Evolutionary conservation across 1,140 invertebrate genomes (phyloP).

Genomic region (Magallana angulata): DNA sequence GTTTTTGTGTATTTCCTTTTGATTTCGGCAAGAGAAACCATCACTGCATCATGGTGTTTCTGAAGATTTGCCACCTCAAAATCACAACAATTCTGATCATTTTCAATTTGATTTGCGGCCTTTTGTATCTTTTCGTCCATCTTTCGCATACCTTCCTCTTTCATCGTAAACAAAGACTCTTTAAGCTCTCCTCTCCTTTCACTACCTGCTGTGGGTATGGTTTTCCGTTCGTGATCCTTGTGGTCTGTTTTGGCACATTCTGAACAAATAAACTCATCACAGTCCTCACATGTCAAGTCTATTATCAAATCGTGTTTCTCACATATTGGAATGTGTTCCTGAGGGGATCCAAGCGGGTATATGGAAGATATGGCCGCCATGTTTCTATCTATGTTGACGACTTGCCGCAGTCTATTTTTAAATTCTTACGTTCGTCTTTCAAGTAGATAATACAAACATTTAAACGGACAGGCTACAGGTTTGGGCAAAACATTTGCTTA

Average conservation of each 20-base stretch:
- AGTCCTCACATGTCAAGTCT: too few species aligned
- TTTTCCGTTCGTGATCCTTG: conserved; percentile 10
- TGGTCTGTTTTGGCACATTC: not conserved
- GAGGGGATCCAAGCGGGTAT: too few species aligned
- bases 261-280: too few species aligned
- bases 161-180: not conserved
- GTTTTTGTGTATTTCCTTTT: not conserved
- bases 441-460: too few species aligned
- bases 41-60: not conserved
- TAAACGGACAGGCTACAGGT: too few species aligned
- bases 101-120: not conserved
- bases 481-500: too few species aligned
- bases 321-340: too few species aligned
- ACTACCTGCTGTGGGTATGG: not conserved
- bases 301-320: too few species aligned
- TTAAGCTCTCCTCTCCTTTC: not conserved
- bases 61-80: not conserved
- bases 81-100: not conserved
- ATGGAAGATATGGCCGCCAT: too few species aligned
- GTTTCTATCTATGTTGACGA: too few species aligned
- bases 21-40: not conserved
- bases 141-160: not conserved
- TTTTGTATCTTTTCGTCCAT: not conserved
- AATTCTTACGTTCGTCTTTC: too few species aligned
- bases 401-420: too few species aligned